Evolutionary conservation across 2,888 invertebrate genomes (phyloP).

Genomic region (Agrypnus murinus): DNA sequence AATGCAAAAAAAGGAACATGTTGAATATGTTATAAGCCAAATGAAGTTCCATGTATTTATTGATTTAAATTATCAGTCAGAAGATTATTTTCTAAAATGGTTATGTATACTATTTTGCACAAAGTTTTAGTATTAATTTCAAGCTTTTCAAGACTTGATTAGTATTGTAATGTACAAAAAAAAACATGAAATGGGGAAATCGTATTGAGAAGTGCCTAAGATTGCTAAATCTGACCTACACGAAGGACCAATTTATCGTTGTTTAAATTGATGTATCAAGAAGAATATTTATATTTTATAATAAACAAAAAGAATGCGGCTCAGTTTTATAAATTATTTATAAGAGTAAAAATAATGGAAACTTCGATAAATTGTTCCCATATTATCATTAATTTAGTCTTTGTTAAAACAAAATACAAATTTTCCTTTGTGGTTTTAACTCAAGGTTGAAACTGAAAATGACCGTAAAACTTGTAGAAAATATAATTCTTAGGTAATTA

Average conservation of each 20-base stretch:
- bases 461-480: slow-evolving; percentile 20
- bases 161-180: slow-evolving; percentile 11
- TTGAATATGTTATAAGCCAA: too few species aligned
- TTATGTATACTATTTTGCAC: slow-evolving; percentile 23
- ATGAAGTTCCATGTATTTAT: too few species aligned
- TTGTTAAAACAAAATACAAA: background rate
- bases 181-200: background rate
- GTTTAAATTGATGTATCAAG: too few species aligned
- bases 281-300: too few species aligned
- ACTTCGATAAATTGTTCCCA: too few species aligned
- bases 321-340: background rate
- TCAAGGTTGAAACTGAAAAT: slow-evolving; percentile 10
- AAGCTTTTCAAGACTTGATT: slow-evolving; percentile 4
- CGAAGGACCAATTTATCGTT: background rate
- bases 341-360: background rate
- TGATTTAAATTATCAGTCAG: background rate
- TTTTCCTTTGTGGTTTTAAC: slow-evolving; percentile 22
- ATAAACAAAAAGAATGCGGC: background rate
- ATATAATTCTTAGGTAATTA: slow-evolving; percentile 19
- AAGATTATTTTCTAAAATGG: slow-evolving; percentile 5
- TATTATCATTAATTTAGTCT: too few species aligned
- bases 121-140: slow-evolving; percentile 23
- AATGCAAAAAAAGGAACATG: too few species aligned
- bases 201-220: background rate
- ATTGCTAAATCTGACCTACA: background rate